These are phyloP conservation scores for Paramisgurnus dabryanus DNA, from an alignment of 2,113 vertebrate species.

Conservation along the genomic window DNA sequence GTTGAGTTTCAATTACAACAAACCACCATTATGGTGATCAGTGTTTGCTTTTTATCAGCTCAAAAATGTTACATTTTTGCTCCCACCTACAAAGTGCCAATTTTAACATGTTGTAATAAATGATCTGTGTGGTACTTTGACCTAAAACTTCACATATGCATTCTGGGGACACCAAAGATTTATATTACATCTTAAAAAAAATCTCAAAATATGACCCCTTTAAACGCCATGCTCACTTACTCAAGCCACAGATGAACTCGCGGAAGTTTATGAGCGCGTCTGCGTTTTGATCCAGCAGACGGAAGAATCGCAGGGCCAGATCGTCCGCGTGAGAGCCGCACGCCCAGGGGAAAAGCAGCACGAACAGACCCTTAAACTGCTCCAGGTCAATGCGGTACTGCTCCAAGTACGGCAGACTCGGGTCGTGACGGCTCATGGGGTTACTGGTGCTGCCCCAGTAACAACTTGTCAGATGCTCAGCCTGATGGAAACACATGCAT, in stretches of 20 bases:
- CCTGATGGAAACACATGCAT: constrained; percentile 65
- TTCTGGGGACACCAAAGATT: too few species aligned
- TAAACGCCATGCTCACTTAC: constrained; percentile 67
- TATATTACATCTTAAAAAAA: too few species aligned
- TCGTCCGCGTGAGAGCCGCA: constrained; percentile 85
- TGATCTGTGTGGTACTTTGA: too few species aligned
- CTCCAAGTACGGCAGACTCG: constrained; percentile 95
- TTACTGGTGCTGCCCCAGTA: constrained; percentile 97
- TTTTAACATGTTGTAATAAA: too few species aligned
- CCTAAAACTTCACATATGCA: too few species aligned
- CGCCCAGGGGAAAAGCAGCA: constrained; percentile 91
- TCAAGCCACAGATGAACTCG: constrained; percentile 91
- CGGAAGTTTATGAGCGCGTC: constrained; percentile 95
- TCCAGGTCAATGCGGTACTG: constrained; percentile 97
- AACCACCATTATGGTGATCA: too few species aligned
- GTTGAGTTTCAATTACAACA: too few species aligned
- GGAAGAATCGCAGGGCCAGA: constrained; percentile 86
- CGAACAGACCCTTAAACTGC: constrained; percentile 93
- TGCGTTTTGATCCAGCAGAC: constrained; percentile 88
- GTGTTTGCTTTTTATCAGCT: too few species aligned
- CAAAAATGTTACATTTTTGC: too few species aligned
- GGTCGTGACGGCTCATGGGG: constrained; percentile 90
- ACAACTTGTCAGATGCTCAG: constrained; percentile 96
- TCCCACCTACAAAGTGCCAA: too few species aligned
- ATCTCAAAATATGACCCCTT: too few species aligned